Evolutionary conservation across 1,140 invertebrate genomes (phyloP), one percentile per base, ranked within the genome.

Genomic region (Drosophila littoralis): DNA sequence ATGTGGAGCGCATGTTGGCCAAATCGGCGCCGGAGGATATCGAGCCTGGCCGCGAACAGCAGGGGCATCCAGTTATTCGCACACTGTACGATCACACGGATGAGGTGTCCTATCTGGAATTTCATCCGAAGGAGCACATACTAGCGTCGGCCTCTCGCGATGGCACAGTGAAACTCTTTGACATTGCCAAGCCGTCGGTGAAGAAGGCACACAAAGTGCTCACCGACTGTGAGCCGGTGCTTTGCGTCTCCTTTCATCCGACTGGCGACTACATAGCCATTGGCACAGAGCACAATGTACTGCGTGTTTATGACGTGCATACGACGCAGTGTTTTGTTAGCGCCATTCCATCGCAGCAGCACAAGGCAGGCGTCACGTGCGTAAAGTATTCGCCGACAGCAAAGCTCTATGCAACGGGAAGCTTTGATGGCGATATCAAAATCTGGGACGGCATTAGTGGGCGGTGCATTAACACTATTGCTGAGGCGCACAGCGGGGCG

Each of bases 81-180:
- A 99, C 99, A 6, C 93, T 99, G n/a, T 99, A 99, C 91, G 99
- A 99, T 93, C 98, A 99, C 92, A 95, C 97, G 50, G 98, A 99
- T 93, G 99, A 99, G 94, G 98, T 99, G 0, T 99, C 98, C 0
- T 97, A 96, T 81, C 92, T 99, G 15, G 98, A 99, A 82, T 99
- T 99, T 93, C 99, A 99, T 93, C 99, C 99, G 0, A 94, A 95
- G 48, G 97, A 97, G 81, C 97, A 98, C 71, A 96, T 99, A 81
- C 94, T 99, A 17, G 97, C 97, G 0, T 99, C 98, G 7, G 99
- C 98, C 0, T 98, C 97, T 43, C 94, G 96, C 58, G 99, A 99
- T 92, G 97, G 96, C 85, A 98, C 97, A 6, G 95, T 99, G 28
- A 98, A 99, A 92, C 94, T 99, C 15, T 99, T 99, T 93, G 99